Percentiles rank a stretch among this genome's conserved stretches.
phyloP scores from a whole-genome alignment of 2,797 vertebrate genomes.

The Diglossa cyanea region DNA sequence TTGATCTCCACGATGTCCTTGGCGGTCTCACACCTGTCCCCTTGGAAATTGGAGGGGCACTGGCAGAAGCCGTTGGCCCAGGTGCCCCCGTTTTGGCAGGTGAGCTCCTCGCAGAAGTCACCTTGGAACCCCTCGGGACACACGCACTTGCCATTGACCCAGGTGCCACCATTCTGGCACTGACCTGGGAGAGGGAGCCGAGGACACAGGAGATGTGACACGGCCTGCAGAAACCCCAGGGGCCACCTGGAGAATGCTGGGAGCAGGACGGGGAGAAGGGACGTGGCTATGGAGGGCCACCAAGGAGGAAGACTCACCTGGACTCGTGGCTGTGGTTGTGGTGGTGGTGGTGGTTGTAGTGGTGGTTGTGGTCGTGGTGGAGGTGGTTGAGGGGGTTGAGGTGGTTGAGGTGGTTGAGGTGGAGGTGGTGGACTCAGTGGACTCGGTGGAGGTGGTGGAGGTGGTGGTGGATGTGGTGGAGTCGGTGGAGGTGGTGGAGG shows the following conservation, averaged over 20 bases:
- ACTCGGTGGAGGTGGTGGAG: too few relatives aligned
- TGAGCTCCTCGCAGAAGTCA: fast-evolving
- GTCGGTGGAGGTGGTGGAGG: too few relatives aligned
- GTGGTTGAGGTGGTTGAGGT: too few relatives aligned
- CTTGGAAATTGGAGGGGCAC: background rate
- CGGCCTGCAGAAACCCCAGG: fast-evolving
- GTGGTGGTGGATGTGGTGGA: too few relatives aligned
- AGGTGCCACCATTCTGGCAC: background rate
- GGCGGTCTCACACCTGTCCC: background rate
- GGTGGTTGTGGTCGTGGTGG: too few relatives aligned
- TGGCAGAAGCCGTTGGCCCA: fast-evolving
- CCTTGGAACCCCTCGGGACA: fast-evolving
- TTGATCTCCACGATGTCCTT: background rate
- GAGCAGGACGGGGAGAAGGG: fast-evolving
- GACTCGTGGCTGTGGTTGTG: fast-evolving
- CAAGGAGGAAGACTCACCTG: background rate
- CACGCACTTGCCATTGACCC: background rate
- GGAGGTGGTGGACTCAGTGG: too few relatives aligned
- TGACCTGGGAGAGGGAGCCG: fast-evolving
- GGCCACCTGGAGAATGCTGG: too few relatives aligned
- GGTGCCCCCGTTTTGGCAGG: background rate
- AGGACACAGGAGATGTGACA: background rate
- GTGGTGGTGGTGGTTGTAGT: too few relatives aligned
- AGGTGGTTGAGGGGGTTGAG: too few relatives aligned
- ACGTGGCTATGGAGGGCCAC: background rate